Percentiles rank a stretch among this genome's conserved stretches.
These are phyloP conservation scores for Denticeps clupeoides DNA, from an alignment of 2,797 vertebrate species.

Conservation along the genomic window DNA sequence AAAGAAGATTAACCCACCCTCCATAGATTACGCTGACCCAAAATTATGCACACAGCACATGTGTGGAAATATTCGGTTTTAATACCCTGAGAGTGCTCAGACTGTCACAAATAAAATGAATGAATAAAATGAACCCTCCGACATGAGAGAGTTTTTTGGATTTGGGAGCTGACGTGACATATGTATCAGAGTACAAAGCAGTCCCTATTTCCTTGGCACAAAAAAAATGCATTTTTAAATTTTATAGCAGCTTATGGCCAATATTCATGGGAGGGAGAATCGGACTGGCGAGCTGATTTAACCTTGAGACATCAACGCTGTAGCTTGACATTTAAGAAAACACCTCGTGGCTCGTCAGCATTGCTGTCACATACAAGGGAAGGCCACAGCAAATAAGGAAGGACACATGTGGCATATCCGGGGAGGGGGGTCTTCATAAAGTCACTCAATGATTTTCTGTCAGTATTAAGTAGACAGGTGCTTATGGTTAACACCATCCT, in stretches of 20 bases:
- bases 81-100: constrained; percentile 42
- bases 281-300: constrained; percentile 36
- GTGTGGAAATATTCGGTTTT: constrained; percentile 33
- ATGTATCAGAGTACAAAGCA: constrained; percentile 33
- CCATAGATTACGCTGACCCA: constrained; percentile 33
- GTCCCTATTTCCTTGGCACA: constrained; percentile 27
- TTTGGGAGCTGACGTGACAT: constrained; percentile 47
- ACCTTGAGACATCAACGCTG: constrained; percentile 57
- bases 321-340: constrained; percentile 53
- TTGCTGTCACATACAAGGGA: constrained; percentile 49
- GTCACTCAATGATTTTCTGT: constrained; percentile 89
- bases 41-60: constrained; percentile 34
- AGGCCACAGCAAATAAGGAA: constrained; percentile 74
- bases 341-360: constrained; percentile 51
- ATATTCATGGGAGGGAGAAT: constrained; percentile 30
- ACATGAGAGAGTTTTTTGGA: constrained; percentile 38
- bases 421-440: constrained; percentile 71
- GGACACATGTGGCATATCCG: constrained; percentile 76
- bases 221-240: constrained; percentile 53
- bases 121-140: constrained; percentile 39
- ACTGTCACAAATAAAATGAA: constrained; percentile 35
- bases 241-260: constrained; percentile 35
- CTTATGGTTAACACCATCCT: constrained; percentile 93
- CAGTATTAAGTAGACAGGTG: constrained; percentile 93
- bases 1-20: constrained; percentile 43